Conservation (phyloP, 2,797 vertebrate species). For the Ceryle rudis region DNA sequence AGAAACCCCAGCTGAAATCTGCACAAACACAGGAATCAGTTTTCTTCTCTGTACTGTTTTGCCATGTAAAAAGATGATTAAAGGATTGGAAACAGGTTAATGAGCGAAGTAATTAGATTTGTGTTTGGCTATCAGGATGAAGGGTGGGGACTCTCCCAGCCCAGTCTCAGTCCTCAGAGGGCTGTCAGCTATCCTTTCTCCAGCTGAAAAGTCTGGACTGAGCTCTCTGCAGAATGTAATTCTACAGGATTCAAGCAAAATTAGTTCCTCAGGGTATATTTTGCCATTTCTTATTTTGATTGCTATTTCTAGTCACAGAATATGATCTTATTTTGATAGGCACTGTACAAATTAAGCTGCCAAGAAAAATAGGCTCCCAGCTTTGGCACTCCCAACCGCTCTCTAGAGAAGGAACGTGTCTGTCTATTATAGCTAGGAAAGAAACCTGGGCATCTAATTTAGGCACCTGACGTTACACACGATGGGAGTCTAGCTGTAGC, state of each 20-base stretch:
- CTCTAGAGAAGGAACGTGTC: neutral
- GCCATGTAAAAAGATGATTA: neutral
- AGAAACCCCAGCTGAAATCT: neutral
- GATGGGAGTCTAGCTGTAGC: neutral
- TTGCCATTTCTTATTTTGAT: slow-evolving; percentile 2
- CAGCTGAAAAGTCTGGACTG: neutral
- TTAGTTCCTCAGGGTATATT: neutral
- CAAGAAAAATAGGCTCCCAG: neutral
- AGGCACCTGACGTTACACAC: neutral
- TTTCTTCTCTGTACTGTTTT: neutral
- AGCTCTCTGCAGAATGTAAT: neutral
- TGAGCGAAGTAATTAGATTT: neutral
- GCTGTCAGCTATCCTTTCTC: neutral
- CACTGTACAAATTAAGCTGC: neutral
- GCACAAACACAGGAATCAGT: neutral
- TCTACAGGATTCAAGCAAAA: slow-evolving; percentile 2
- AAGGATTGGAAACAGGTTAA: neutral
- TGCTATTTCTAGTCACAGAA: neutral
- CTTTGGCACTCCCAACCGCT: neutral
- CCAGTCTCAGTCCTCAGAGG: neutral
- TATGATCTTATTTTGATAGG: neutral
- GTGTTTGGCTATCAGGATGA: neutral
- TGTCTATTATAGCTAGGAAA: neutral
- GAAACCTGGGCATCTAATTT: neutral
- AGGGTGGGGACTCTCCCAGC: neutral